Base-by-base conservation (phyloP, 2,888 invertebrate genomes). In the Noctua janthe region DNA sequence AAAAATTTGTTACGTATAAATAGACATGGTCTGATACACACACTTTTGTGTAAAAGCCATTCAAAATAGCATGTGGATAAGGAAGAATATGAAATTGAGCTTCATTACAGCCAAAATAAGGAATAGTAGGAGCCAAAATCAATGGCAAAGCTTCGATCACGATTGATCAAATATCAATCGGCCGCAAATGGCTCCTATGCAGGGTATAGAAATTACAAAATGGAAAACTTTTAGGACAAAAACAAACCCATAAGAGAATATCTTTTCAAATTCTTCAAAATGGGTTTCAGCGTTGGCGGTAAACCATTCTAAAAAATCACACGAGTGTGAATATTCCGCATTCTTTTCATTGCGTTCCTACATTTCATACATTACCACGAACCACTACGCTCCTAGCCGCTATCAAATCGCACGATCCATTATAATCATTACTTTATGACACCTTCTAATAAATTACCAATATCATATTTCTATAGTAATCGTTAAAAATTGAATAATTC, bases 331-430 rank as follows among this genome's bases (percentile, higher is more conserved):
- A 69, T 39, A 79, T 82, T 80, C 69, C 78, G 73, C 83, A 78
- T 80, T 85, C 43, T 66, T 78, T 69, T 75, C 79, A 82, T 84
- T 86, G 89, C 87, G 78, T 86, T 79, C 85, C 90, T 90, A 90
- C 88, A 74, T 81, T 84, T 87, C 85, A 85, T 81, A 91, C 83
- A 89, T 88, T 80, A 90, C 89, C 88, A 90, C 82, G 85, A 88
- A 90, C 87, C 88, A 88, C 92, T 92, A 92, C 91, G 81, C 84
- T 87, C 88, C 92, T 92, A 92, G 90, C 91, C 89, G 84, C 91
- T 92, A 92, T 89, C 90, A 88, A 91, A 91, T 86, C 90, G 87
- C 91, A 86, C 91, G 90, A 90, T 87, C 88, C 87, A 85, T 89
- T 85, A 78, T 78, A 80, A 85, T 78, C 71, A 84, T 84, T 83